Percentiles rank a stretch among this genome's conserved stretches.
These are phyloP conservation scores for Folsomia manolachei DNA, from an alignment of 2,888 invertebrate species.

Conservation along the genomic window DNA sequence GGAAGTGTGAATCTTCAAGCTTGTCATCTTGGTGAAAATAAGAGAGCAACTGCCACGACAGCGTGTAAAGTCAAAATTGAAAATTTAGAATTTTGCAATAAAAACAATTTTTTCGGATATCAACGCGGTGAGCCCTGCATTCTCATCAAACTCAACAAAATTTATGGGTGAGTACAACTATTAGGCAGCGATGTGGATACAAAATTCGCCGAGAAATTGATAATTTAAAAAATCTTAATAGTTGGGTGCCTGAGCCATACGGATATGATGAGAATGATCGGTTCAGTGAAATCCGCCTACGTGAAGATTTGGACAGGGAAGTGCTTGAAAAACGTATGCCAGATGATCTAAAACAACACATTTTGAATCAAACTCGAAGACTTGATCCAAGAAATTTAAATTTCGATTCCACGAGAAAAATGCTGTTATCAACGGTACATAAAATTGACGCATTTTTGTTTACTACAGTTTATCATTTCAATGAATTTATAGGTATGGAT, in stretches of 20 bases:
- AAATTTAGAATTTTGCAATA: slow-evolving; percentile 72
- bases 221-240: slow-evolving; percentile 54
- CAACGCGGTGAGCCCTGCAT: slow-evolving; percentile 86
- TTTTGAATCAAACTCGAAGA: slow-evolving; percentile 14
- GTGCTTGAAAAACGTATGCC: slow-evolving; percentile 33
- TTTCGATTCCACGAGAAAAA: not conserved
- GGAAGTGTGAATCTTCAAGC: slow-evolving; percentile 49
- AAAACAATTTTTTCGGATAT: slow-evolving; percentile 79
- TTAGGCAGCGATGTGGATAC: not conserved
- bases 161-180: slow-evolving; percentile 54
- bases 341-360: slow-evolving; percentile 22
- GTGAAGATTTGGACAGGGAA: slow-evolving; percentile 52
- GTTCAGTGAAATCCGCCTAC: slow-evolving; percentile 55
- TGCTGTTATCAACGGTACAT: not conserved
- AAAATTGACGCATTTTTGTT: not conserved
- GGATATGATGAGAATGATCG: slow-evolving; percentile 58
- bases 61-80: slow-evolving; percentile 72
- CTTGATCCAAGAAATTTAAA: not conserved
- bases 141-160: slow-evolving; percentile 94
- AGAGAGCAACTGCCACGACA: slow-evolving; percentile 23
- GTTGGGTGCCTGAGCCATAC: slow-evolving; percentile 72
- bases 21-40: slow-evolving; percentile 62
- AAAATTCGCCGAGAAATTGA: not conserved
- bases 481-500: slow-evolving; percentile 75
- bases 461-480: not conserved